A percentile compares a stretch with the other conserved stretches of the same genome.
Conservation (phyloP, 2,113 vertebrate species). For the Caloenas nicobarica region DNA sequence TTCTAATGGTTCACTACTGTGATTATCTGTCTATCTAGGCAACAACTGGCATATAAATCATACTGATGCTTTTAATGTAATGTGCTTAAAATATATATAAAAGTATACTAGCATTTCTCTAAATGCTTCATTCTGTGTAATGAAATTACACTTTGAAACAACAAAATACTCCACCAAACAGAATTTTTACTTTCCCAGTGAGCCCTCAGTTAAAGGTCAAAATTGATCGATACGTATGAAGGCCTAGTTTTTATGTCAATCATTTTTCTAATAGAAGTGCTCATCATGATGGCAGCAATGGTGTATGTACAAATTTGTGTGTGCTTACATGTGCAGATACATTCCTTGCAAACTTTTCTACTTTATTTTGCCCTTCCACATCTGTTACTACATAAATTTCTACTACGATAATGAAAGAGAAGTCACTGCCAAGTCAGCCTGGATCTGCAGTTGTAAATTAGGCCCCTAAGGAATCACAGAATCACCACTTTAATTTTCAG, state of each 20-base stretch:
- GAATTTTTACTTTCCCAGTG: background rate
- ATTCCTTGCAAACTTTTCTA: background rate
- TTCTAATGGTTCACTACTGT: background rate
- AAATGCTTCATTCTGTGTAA: background rate
- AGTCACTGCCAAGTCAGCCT: constrained; percentile 5
- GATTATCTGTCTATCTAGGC: background rate
- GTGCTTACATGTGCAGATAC: background rate
- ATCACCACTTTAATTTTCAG: constrained; percentile 32
- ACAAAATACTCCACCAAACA: background rate
- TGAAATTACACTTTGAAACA: background rate
- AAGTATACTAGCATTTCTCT: background rate
- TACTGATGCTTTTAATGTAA: background rate
- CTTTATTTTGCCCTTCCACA: constrained; percentile 24
- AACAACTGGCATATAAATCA: background rate
- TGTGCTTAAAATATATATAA: background rate
- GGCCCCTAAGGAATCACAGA: constrained; percentile 29
- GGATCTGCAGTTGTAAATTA: constrained; percentile 27
- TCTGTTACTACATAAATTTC: constrained; percentile 26
- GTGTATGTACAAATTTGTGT: background rate
- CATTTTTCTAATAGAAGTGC: background rate
- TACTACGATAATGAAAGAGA: background rate
- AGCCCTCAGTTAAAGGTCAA: background rate
- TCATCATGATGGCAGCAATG: background rate
- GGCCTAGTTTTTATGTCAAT: background rate
- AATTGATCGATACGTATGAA: background rate